phyloP scores from a whole-genome alignment of 2,113 vertebrate genomes.

The Marmota monax region DNA sequence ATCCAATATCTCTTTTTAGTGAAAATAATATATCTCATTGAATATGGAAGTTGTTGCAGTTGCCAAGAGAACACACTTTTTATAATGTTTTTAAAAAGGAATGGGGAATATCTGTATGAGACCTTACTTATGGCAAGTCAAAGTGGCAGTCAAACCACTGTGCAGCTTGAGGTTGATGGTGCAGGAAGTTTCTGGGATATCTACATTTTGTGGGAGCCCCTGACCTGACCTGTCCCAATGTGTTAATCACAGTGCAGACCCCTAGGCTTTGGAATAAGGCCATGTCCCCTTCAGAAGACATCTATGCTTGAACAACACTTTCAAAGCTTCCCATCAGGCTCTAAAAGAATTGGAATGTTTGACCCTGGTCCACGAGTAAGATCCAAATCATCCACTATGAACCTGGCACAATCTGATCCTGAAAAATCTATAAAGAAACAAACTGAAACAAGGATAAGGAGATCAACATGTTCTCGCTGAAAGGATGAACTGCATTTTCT shows the following conservation, averaged over 20 bases:
- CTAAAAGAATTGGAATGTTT: not conserved
- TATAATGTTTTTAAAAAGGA: not conserved
- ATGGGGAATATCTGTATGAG: not conserved
- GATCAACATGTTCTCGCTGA: not conserved
- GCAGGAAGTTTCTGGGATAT: not conserved
- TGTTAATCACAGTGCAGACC: not conserved
- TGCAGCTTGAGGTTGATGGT: not conserved
- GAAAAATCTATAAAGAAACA: not conserved
- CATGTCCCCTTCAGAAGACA: not conserved
- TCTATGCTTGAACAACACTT: not conserved
- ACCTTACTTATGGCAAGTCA: not conserved
- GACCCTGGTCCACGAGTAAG: accelerated
- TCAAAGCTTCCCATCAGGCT: not conserved
- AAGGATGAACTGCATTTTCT: not conserved
- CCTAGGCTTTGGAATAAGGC: not conserved
- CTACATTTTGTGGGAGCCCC: not conserved
- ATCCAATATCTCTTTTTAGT: not conserved
- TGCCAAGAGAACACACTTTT: not conserved
- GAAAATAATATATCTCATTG: not conserved
- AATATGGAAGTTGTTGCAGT: not conserved
- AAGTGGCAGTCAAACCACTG: not conserved
- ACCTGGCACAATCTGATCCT: not conserved
- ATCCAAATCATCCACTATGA: not conserved
- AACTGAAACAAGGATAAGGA: not conserved
- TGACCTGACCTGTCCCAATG: not conserved